These are phyloP conservation scores for Sternarchorhynchus goeldii DNA, from an alignment of 2,797 vertebrate genomes.

Conservation along the genomic window DNA sequence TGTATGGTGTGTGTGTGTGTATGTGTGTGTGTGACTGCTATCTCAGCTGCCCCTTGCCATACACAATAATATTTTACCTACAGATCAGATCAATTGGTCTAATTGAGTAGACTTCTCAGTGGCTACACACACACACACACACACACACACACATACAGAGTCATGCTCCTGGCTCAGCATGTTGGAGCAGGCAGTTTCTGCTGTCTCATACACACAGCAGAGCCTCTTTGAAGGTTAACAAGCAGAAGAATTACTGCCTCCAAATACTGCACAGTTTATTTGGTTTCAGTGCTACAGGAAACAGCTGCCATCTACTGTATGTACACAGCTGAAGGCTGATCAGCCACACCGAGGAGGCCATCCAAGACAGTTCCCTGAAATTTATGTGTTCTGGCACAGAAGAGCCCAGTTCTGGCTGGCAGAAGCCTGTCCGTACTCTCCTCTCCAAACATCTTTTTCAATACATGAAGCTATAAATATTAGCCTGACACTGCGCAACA, in stretches of 20 bases:
- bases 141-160: not conserved
- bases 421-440: conserved; percentile 18
- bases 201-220: conserved; percentile 47
- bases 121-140: no score
- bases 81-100: not conserved
- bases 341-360: conserved; percentile 36
- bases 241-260: conserved; percentile 58
- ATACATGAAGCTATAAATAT: conserved; percentile 15
- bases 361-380: conserved; percentile 29
- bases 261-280: conserved; percentile 53
- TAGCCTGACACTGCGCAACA: conserved; percentile 5
- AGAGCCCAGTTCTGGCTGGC: conserved; percentile 11
- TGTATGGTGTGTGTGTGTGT: conserved; percentile 21
- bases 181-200: conserved; percentile 41
- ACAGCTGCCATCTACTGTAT: conserved; percentile 58
- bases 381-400: conserved; percentile 43
- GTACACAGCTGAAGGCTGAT: conserved; percentile 47
- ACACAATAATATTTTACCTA: no score
- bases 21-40: conserved; percentile 13
- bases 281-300: conserved; percentile 56
- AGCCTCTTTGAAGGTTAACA: conserved; percentile 56
- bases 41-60: no score
- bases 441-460: conserved; percentile 25
- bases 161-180: not conserved
- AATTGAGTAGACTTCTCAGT: no score